Base-by-base conservation (phyloP, 2,888 invertebrate genomes). In the Drosophila hawaiiensis region DNA sequence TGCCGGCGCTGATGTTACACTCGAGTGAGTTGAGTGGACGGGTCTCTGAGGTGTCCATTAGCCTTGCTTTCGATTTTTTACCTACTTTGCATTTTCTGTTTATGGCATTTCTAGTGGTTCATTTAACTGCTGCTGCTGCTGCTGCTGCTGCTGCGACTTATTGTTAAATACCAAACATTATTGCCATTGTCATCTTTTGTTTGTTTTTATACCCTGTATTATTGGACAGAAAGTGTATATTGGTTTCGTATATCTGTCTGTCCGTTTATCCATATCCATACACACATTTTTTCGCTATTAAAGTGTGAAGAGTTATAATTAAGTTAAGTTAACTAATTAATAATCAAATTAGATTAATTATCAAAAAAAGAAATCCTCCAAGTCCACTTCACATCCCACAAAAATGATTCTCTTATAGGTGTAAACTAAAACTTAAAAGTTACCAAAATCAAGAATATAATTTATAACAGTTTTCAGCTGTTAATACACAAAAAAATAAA, bases 101-200 rank as follows among this genome's bases (percentile, higher is more conserved):
- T 69, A 75, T 70, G 78, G 58, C 58, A 69, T 83, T 90, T 82
- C 68, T 88, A 76, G 61, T 78, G 71, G 66, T 73, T 78, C 62
- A 65, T 68, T 68, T 75, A 73, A 55, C 55, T 33, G 64, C 25
- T 37, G 37, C 4, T 43, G 39, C 56, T 49, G 66, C 47, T 63
- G 39, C 56, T 53, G 63, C 35, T 53, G 63, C 35, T 66, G 60
- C 49, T 60, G 55, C 55, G 67, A 33, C 56, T 69, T 68, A 90
- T 87, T 79, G 79, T 75, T 82, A 84, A 80, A 78, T 69, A 76
- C 79, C 65, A 63, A 76, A 76, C 61, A 76, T 80, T 76, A 75
- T 76, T 78, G 62, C 82, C 76, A 84, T 78, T 86, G 84, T 89
- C 87, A 86, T 89, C 84, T 76, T 69, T 82, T 82, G 76, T 76